A percentile compares a stretch with the other conserved stretches of the same genome.
These are phyloP conservation scores for Trissolcus brochymenae DNA, from an alignment of 2,888 invertebrate genomes.

Conservation along the genomic window DNA sequence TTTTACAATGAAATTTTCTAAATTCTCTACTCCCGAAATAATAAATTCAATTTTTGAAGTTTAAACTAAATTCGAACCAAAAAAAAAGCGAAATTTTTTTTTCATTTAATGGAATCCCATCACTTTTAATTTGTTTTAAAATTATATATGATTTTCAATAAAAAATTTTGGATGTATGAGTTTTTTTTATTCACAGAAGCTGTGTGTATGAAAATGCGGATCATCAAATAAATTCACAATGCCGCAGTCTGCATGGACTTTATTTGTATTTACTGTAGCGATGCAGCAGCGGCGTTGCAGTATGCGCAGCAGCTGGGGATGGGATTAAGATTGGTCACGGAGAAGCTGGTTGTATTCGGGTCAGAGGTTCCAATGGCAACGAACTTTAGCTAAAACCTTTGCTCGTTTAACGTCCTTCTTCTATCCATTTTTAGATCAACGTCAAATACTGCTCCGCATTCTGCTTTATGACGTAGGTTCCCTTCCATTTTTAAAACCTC, in stretches of 20 bases:
- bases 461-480: conserved; percentile 25
- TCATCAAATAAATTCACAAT: neutral
- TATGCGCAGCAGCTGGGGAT: conserved; percentile 41
- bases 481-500: conserved; percentile 3
- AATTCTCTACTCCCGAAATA: too few relatives aligned
- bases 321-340: conserved; percentile 47
- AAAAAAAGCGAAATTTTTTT: too few relatives aligned
- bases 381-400: conserved; percentile 50
- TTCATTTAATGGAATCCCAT: too few relatives aligned
- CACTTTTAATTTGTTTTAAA: too few relatives aligned
- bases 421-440: conserved; percentile 22
- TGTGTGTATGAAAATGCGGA: too few relatives aligned
- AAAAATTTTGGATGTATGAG: too few relatives aligned
- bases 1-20: too few relatives aligned
- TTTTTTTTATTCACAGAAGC: too few relatives aligned
- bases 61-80: too few relatives aligned
- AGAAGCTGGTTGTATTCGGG: conserved; percentile 63
- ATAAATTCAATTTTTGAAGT: too few relatives aligned
- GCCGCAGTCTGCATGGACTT: conserved; percentile 13
- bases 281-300: conserved; percentile 24
- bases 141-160: too few relatives aligned
- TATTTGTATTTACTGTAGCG: conserved; percentile 21
- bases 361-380: conserved; percentile 64
- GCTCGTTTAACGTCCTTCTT: conserved; percentile 17
- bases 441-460: conserved; percentile 18